phyloP scores from a whole-genome alignment of 2,888 invertebrate species.

The Pedicia rivosa region DNA sequence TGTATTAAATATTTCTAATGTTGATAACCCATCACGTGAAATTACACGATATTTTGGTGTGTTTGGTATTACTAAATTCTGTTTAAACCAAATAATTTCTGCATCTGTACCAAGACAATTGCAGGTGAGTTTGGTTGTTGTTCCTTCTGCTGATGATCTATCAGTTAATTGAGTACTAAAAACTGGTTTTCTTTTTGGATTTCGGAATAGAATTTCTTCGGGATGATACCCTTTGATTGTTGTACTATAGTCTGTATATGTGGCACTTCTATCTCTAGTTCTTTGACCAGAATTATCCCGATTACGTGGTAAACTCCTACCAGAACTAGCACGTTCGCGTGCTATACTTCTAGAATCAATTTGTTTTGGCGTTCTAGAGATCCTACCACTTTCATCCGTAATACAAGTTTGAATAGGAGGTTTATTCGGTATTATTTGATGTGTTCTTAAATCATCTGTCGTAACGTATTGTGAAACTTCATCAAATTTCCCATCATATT shows the following conservation, averaged over 20 bases:
- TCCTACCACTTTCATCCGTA: neutral
- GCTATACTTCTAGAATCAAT: no score
- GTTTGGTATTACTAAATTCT: constrained; percentile 41
- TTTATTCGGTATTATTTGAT: neutral
- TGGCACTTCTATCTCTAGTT: neutral
- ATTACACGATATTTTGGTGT: constrained; percentile 41
- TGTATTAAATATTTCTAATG: constrained; percentile 54
- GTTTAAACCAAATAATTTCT: constrained; percentile 56
- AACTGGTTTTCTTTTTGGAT: constrained; percentile 48
- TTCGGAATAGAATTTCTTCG: constrained; percentile 14
- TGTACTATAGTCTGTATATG: constrained; percentile 1
- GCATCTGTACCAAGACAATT: constrained; percentile 52
- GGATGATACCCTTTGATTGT: neutral
- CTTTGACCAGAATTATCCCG: neutral
- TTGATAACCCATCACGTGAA: constrained; percentile 49
- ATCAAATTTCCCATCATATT: constrained; percentile 54
- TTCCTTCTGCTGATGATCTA: constrained; percentile 56
- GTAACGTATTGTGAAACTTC: constrained; percentile 52
- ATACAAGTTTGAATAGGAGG: no score
- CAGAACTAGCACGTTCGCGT: no score
- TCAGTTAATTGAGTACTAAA: constrained; percentile 64
- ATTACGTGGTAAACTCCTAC: no score
- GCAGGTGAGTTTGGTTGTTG: constrained; percentile 59
- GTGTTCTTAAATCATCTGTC: constrained; percentile 29
- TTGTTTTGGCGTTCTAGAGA: no score